These are phyloP conservation scores for Archocentrus centrarchus DNA, from an alignment of 2,113 vertebrate genomes.

Conservation along the genomic window DNA sequence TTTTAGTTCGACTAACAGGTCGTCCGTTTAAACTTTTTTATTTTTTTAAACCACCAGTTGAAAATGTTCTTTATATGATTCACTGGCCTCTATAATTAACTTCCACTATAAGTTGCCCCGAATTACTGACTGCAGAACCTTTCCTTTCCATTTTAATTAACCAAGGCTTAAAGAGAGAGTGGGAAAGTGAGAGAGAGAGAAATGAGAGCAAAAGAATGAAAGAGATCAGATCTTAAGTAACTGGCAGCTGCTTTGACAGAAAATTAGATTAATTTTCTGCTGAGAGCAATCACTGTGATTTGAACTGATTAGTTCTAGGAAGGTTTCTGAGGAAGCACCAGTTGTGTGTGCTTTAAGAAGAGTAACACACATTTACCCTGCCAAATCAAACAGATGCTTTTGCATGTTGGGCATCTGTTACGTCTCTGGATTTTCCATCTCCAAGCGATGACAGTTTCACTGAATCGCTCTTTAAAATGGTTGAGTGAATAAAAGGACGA, in stretches of 20 bases:
- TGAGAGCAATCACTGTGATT: slow-evolving; percentile 81
- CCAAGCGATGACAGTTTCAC: slow-evolving; percentile 5
- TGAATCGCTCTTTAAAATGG: neutral
- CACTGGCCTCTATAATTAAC: slow-evolving; percentile 68
- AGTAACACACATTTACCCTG: slow-evolving; percentile 40
- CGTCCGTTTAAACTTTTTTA: neutral
- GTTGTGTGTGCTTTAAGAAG: slow-evolving; percentile 61
- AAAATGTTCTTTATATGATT: slow-evolving; percentile 64
- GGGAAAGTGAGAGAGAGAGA: slow-evolving; percentile 52
- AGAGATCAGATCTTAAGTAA: slow-evolving; percentile 81
- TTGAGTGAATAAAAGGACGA: neutral
- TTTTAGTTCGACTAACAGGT: slow-evolving; percentile 7
- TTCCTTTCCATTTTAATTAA: slow-evolving; percentile 80
- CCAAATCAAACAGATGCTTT: slow-evolving; percentile 52
- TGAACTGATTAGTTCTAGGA: slow-evolving; percentile 77
- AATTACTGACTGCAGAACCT: slow-evolving; percentile 79
- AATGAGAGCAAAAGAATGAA: slow-evolving; percentile 64
- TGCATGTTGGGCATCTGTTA: slow-evolving; percentile 35
- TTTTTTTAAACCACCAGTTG: neutral
- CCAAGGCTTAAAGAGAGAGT: slow-evolving; percentile 68
- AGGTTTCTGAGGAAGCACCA: slow-evolving; percentile 64
- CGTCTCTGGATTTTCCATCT: slow-evolving; percentile 17
- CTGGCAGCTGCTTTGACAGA: slow-evolving; percentile 80
- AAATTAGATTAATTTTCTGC: slow-evolving; percentile 82
- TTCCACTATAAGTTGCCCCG: slow-evolving; percentile 69